These are phyloP conservation scores for Doris montereyensis DNA, from an alignment of 2,888 invertebrate species.

Conservation along the genomic window DNA sequence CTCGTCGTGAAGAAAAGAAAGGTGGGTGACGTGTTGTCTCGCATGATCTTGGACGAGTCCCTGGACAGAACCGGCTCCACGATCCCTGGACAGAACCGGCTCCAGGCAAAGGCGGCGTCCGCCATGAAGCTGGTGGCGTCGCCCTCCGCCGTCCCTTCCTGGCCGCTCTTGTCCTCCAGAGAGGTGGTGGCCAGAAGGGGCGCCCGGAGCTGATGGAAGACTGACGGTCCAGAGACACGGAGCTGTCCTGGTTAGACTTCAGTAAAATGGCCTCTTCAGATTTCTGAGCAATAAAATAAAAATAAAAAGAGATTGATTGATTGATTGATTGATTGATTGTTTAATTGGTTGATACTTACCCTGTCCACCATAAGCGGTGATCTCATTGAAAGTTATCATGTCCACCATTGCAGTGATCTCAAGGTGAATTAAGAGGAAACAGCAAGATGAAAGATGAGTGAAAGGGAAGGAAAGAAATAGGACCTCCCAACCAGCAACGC, in stretches of 20 bases:
- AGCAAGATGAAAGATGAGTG: no score
- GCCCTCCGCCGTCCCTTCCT: not conserved
- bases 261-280: slow-evolving; percentile 33
- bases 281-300: no score
- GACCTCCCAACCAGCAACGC: no score
- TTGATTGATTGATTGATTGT: no score
- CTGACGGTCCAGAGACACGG: not conserved
- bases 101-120: slow-evolving; percentile 1
- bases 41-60: slow-evolving; percentile 5
- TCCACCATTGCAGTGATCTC: no score
- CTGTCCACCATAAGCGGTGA: no score
- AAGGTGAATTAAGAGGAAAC: no score
- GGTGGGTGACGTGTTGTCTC: slow-evolving; percentile 26
- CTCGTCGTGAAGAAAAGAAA: slow-evolving; percentile 36
- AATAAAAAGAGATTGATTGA: no score
- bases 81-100: slow-evolving; percentile 32
- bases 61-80: slow-evolving; percentile 30
- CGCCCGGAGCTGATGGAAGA: not conserved
- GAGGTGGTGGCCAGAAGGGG: not conserved
- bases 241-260: slow-evolving; percentile 37
- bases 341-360: no score
- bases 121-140: not conserved
- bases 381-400: no score
- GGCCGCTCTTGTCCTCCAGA: not conserved
- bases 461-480: no score